phyloP scores from a whole-genome alignment of 2,113 vertebrate genomes.

The Tiliqua scincoides region DNA sequence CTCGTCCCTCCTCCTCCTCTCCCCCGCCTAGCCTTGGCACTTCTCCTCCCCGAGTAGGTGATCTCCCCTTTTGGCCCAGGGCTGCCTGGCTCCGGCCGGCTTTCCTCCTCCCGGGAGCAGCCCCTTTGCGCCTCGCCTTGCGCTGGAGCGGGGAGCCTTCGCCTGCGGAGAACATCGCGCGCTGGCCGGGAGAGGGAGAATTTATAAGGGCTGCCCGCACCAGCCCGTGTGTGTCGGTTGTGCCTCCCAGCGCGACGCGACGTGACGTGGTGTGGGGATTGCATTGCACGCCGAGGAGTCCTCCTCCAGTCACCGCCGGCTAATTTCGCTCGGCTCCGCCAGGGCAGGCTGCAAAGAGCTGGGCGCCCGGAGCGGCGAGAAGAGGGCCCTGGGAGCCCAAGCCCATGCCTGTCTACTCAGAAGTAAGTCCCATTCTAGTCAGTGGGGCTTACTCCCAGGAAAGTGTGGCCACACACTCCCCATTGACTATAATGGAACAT shows the following conservation, averaged over 20 bases:
- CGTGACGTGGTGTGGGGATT: slow-evolving; percentile 77
- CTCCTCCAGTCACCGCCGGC: slow-evolving; percentile 4
- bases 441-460: no score
- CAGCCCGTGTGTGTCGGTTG: slow-evolving; percentile 64
- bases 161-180: slow-evolving; percentile 84
- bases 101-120: slow-evolving; percentile 54
- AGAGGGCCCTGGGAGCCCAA: no score
- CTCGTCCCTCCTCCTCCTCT: not conserved
- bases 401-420: no score
- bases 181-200: slow-evolving; percentile 72
- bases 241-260: slow-evolving; percentile 75
- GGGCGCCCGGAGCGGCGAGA: no score
- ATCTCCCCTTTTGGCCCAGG: not conserved
- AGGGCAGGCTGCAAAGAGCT: no score
- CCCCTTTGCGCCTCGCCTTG: slow-evolving; percentile 1
- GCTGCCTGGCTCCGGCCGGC: not conserved
- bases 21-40: not conserved
- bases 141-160: slow-evolving; percentile 57
- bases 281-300: slow-evolving; percentile 59
- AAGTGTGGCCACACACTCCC: no score
- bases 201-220: slow-evolving; percentile 81
- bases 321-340: slow-evolving; percentile 42
- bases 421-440: no score
- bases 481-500: no score
- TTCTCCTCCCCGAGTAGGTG: not conserved